A percentile compares a stretch with the other conserved stretches of the same genome.
Conservation (phyloP, 2,797 vertebrate species). For the Phataginus tetradactyla region DNA sequence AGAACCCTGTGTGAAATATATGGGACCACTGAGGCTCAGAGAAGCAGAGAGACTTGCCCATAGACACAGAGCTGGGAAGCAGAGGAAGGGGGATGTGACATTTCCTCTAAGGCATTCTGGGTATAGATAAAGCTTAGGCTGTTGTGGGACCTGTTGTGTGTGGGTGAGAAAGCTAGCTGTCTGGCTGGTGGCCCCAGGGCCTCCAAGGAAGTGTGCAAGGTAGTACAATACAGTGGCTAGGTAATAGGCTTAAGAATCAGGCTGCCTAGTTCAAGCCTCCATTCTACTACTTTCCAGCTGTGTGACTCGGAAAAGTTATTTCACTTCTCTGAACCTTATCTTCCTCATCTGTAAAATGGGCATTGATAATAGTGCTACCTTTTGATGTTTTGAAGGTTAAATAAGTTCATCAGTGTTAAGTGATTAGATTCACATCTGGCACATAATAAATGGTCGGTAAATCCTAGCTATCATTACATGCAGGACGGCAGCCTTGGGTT, state of each 20-base stretch:
- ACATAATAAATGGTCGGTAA: neutral
- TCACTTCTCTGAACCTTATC: neutral
- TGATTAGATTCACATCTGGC: neutral
- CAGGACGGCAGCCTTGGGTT: neutral
- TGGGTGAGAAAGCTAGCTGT: neutral
- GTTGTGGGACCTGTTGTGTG: neutral
- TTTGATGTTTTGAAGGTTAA: constrained; percentile 27
- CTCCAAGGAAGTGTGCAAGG: neutral
- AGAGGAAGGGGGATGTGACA: neutral
- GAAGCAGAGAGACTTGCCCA: neutral
- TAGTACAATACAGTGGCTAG: neutral
- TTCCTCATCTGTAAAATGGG: constrained; percentile 1
- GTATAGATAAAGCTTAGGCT: neutral
- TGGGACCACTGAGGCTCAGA: neutral
- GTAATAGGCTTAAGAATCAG: neutral
- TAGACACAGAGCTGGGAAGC: neutral
- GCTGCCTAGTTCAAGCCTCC: neutral
- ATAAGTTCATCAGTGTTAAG: neutral
- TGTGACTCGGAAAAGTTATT: neutral
- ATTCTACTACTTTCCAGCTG: neutral
- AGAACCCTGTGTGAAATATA: neutral
- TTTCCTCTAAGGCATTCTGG: neutral
- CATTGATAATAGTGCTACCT: neutral
- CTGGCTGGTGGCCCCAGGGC: neutral
- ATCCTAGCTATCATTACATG: neutral